These are phyloP conservation scores for Tokudaia tokunoshimensis DNA, from an alignment of 2,797 vertebrate species.

Conservation along the genomic window DNA sequence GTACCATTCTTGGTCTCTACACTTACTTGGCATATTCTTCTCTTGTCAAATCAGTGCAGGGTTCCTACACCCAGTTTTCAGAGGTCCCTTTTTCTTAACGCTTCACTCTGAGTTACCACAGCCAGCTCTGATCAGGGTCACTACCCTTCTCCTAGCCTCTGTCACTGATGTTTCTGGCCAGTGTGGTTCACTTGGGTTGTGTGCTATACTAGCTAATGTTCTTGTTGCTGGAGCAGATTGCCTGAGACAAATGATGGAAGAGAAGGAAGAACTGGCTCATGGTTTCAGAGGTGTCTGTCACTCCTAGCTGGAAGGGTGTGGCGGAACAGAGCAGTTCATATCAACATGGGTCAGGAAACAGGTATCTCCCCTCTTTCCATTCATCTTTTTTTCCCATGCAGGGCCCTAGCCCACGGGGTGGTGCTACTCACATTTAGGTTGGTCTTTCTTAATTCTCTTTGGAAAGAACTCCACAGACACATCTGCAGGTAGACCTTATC, in stretches of 20 bases:
- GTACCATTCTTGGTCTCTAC: not conserved
- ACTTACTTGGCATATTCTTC: not conserved
- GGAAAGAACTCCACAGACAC: not conserved
- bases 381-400: not conserved
- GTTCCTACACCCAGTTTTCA: not conserved
- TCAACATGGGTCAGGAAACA: not conserved
- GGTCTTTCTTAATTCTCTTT: not conserved
- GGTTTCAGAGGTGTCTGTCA: not conserved
- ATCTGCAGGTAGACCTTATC: not conserved
- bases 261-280: not conserved
- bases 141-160: not conserved
- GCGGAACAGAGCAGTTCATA: not conserved
- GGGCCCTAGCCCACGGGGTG: not conserved
- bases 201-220: not conserved
- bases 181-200: not conserved
- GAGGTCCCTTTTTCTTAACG: not conserved
- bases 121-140: not conserved
- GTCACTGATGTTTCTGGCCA: not conserved
- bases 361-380: no score
- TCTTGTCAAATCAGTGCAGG: not conserved
- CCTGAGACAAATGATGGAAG: not conserved
- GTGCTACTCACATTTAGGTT: not conserved
- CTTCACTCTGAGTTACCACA: not conserved
- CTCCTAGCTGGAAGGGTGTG: not conserved
- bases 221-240: not conserved